A percentile compares a stretch with the other conserved stretches of the same genome.
phyloP scores from a whole-genome alignment of 2,797 vertebrate species.

The Microctenopoma stevenorrisi region DNA sequence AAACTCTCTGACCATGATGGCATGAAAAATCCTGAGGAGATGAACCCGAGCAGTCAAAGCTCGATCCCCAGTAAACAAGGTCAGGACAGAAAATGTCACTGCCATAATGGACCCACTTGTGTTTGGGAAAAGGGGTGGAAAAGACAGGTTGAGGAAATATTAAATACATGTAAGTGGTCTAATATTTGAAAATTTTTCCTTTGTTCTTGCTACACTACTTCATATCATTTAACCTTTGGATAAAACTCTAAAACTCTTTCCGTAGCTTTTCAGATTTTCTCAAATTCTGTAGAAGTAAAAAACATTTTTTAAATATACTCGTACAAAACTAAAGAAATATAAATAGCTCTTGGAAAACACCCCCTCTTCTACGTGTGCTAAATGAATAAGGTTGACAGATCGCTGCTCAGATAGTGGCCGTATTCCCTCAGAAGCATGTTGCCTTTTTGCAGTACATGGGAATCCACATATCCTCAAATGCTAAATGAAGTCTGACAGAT shows the following conservation, averaged over 20 bases:
- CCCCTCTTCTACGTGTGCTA: constrained; percentile 81
- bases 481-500: constrained; percentile 99
- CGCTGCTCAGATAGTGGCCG: constrained; percentile 91
- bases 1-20: constrained; percentile 76
- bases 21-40: constrained; percentile 81
- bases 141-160: constrained; percentile 75
- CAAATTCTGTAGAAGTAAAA: constrained; percentile 23
- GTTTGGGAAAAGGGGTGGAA: constrained; percentile 70
- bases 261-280: neutral
- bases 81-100: constrained; percentile 85
- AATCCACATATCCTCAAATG: constrained; percentile 91
- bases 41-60: constrained; percentile 81
- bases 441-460: constrained; percentile 93
- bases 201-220: constrained; percentile 10
- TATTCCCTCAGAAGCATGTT: constrained; percentile 86
- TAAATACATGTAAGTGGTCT: constrained; percentile 53
- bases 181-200: constrained; percentile 35
- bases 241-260: constrained; percentile 10
- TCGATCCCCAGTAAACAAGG: constrained; percentile 78
- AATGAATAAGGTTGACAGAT: constrained; percentile 94
- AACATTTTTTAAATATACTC: constrained; percentile 13
- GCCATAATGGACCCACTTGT: constrained; percentile 81
- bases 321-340: constrained; percentile 51
- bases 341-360: constrained; percentile 68
- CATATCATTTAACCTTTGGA: neutral